A percentile compares a stretch with the other conserved stretches of the same genome.
phyloP scores from a whole-genome alignment of 1,140 invertebrate genomes.

The Drosophila virilis region DNA sequence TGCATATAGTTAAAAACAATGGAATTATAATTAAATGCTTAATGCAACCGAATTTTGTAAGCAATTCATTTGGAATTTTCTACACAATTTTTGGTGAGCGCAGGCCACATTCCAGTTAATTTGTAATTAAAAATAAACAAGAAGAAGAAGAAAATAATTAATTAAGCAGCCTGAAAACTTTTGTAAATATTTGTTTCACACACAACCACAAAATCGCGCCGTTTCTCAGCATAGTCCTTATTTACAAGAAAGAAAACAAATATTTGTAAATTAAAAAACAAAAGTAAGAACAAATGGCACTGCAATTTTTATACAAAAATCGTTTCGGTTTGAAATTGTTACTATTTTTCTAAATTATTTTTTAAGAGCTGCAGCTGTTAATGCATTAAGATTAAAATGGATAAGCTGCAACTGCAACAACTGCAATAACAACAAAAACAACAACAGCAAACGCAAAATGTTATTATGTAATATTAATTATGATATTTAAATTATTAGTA shows the following conservation, averaged over 20 bases:
- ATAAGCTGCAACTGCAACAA: conserved; percentile 21
- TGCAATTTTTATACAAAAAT: conserved; percentile 59
- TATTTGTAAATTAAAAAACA: conserved; percentile 8
- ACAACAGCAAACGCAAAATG: conserved; percentile 53
- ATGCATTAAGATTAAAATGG: conserved; percentile 44
- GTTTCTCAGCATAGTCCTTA: conserved; percentile 28
- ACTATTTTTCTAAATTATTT: conserved; percentile 64
- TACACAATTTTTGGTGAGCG: conserved; percentile 54
- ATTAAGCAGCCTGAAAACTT: conserved; percentile 31
- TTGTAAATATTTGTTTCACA: conserved; percentile 72
- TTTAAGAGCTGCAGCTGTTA: conserved; percentile 47
- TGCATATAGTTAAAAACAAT: conserved; percentile 29
- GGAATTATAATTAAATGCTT: conserved; percentile 59
- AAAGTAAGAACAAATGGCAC: conserved; percentile 56
- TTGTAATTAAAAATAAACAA: background rate
- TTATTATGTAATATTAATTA: conserved; percentile 75
- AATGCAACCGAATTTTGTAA: conserved; percentile 61
- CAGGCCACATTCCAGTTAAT: conserved; percentile 60
- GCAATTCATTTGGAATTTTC: conserved; percentile 59
- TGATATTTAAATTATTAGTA: conserved; percentile 68
- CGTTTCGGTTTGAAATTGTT: conserved; percentile 60
- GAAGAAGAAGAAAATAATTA: conserved; percentile 13
- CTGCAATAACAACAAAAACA: conserved; percentile 31
- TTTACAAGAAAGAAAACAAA: conserved; percentile 24
- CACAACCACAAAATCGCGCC: conserved; percentile 30